Conservation (phyloP, 2,113 vertebrate genomes). For the Eira barbara region DNA sequence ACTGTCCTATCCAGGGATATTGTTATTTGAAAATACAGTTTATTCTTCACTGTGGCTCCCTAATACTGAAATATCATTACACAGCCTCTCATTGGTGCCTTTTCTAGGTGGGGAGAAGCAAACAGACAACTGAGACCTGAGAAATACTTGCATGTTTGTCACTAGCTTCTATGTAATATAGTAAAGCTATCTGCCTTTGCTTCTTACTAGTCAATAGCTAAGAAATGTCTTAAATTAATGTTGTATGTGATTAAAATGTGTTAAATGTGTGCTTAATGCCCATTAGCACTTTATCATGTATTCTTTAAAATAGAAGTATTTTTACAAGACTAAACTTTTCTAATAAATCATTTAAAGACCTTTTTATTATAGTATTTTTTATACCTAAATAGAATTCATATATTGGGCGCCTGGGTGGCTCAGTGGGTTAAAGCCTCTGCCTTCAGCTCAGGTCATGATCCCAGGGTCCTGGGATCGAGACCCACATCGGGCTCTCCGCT, state of each 20-base stretch:
- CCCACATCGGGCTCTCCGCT: too few species aligned
- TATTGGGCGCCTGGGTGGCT: too few species aligned
- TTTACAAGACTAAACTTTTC: neutral
- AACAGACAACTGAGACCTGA: neutral
- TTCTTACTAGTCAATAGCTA: neutral
- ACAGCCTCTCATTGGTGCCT: neutral
- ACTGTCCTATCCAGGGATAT: neutral
- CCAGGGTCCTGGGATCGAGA: too few species aligned
- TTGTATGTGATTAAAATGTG: neutral
- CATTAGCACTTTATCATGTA: neutral
- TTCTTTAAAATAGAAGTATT: neutral
- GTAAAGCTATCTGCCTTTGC: neutral
- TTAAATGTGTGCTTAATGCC: neutral
- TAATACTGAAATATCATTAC: neutral
- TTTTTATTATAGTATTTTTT: neutral
- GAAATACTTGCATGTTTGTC: neutral
- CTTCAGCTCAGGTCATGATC: too few species aligned
- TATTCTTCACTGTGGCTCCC: neutral
- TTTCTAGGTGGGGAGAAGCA: neutral
- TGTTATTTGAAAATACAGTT: neutral
- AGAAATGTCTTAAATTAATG: neutral
- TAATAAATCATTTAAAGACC: neutral
- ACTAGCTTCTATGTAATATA: neutral
- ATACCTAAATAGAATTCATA: neutral
- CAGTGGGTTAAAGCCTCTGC: too few species aligned